These are phyloP conservation scores for Grammomys dolichurus DNA, from an alignment of 2,113 vertebrate species.

Conservation along the genomic window DNA sequence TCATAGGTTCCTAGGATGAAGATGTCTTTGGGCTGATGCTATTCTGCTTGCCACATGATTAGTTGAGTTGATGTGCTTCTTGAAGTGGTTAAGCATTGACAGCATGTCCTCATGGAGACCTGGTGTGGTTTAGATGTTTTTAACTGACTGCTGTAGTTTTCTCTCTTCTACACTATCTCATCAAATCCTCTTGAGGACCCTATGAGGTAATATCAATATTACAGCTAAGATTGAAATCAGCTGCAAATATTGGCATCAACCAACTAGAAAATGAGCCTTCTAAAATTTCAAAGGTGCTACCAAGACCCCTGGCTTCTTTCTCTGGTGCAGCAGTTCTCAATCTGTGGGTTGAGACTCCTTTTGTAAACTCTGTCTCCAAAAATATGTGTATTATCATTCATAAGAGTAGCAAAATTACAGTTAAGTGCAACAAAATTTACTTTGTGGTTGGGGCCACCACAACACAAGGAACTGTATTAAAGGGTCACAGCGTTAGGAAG, in stretches of 20 bases:
- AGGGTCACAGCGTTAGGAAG: not conserved
- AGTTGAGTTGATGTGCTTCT: constrained; percentile 37
- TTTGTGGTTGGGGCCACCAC: not conserved
- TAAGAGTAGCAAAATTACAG: not conserved
- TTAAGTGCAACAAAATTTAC: not conserved
- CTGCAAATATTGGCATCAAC: not conserved
- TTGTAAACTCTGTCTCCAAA: not conserved
- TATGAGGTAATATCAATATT: not conserved
- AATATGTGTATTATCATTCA: not conserved
- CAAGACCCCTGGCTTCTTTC: not conserved
- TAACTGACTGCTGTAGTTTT: not conserved
- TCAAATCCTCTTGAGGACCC: constrained; percentile 19
- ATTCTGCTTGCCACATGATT: not conserved
- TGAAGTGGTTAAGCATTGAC: constrained; percentile 18
- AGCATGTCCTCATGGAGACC: constrained; percentile 19
- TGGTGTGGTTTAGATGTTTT: not conserved
- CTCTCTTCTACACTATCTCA: not conserved
- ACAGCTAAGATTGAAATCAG: constrained; percentile 57
- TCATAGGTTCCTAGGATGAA: not conserved
- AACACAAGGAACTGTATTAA: not conserved
- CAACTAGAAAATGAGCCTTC: constrained; percentile 27
- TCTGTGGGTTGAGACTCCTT: not conserved
- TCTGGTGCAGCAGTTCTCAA: not conserved
- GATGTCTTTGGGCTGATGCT: not conserved
- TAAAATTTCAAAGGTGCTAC: not conserved